Percentiles rank a stretch among this genome's conserved stretches.
These are phyloP conservation scores for Marmota flaviventris DNA, from an alignment of 2,113 vertebrate species.

Conservation along the genomic window DNA sequence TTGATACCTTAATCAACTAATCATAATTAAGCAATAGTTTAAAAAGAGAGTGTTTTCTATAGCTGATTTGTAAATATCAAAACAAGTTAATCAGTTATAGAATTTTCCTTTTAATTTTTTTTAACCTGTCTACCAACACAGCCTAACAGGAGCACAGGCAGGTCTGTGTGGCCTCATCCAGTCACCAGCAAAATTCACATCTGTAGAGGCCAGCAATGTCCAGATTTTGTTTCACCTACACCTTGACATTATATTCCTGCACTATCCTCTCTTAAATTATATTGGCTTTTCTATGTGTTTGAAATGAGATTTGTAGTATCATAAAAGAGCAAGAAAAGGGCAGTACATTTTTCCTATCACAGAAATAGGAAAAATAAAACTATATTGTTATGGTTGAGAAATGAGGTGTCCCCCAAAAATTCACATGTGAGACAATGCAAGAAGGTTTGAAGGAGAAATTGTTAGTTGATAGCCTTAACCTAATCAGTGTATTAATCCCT, in stretches of 20 bases:
- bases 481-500: too few species aligned
- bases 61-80: background rate
- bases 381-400: background rate
- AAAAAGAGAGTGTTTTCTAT: background rate
- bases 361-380: background rate
- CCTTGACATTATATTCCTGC: background rate
- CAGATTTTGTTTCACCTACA: background rate
- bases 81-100: background rate
- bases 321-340: background rate
- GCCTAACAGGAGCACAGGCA: background rate
- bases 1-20: background rate
- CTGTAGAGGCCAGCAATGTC: background rate
- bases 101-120: background rate
- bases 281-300: background rate
- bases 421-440: too few species aligned
- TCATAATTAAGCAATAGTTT: background rate
- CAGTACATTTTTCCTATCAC: background rate
- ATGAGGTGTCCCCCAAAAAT: too few species aligned
- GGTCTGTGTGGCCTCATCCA: background rate
- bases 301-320: background rate
- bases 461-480: too few species aligned
- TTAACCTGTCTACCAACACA: background rate
- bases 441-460: too few species aligned
- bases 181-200: background rate
- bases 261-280: background rate